These are phyloP conservation scores for Psophia crepitans DNA, from an alignment of 2,113 vertebrate species.

Conservation along the genomic window DNA sequence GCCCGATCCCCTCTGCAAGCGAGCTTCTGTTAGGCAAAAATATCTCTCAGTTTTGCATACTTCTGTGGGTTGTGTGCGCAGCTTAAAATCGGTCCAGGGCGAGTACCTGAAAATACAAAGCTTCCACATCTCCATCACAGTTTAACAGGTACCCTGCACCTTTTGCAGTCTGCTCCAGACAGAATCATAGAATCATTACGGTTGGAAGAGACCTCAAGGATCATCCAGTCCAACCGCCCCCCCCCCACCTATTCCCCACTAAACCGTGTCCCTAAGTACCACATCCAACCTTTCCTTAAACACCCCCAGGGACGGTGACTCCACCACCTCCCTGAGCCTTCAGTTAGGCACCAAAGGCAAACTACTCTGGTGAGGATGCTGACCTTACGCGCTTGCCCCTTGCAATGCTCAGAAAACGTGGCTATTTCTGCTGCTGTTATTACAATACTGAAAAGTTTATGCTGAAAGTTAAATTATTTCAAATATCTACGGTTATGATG, in stretches of 20 bases:
- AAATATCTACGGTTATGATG: not conserved
- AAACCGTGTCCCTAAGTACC: too few relatives aligned
- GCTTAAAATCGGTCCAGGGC: not conserved
- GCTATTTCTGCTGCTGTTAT: not conserved
- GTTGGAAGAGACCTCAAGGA: too few relatives aligned
- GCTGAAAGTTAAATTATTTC: not conserved
- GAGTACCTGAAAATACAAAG: not conserved
- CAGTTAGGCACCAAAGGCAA: not conserved
- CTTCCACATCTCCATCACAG: not conserved
- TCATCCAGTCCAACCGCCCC: too few relatives aligned
- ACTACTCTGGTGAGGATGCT: not conserved
- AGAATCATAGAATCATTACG: too few relatives aligned
- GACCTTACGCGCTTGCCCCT: not conserved
- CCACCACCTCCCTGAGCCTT: too few relatives aligned
- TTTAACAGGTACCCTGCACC: not conserved
- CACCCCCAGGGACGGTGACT: too few relatives aligned
- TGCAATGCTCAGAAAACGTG: not conserved
- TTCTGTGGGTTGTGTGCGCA: not conserved
- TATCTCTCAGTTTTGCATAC: not conserved
- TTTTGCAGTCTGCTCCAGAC: not conserved
- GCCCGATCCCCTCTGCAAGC: not conserved
- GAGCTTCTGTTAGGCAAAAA: not conserved
- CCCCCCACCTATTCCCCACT: too few relatives aligned
- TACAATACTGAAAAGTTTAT: not conserved
- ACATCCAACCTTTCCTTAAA: too few relatives aligned